These are phyloP conservation scores for Macaca mulatta DNA, from an alignment of 2,113 vertebrate genomes.

Conservation along the genomic window DNA sequence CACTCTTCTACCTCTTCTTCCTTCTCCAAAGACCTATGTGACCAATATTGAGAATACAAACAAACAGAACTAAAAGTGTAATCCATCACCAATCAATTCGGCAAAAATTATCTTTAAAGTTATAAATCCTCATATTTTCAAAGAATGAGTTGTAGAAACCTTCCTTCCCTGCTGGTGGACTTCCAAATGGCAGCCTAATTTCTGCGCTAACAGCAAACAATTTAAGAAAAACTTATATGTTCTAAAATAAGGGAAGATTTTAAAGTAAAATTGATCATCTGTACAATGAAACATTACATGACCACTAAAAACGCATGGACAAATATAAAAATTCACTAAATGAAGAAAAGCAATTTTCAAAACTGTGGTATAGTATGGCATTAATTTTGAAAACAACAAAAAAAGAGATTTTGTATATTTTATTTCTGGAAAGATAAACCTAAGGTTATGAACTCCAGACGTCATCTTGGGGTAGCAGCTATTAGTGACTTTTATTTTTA, in stretches of 20 bases:
- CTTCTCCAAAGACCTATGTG: neutral
- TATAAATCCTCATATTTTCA: neutral
- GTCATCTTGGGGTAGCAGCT: neutral
- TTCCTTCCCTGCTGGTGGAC: neutral
- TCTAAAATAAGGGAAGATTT: neutral
- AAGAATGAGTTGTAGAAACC: neutral
- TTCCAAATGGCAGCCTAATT: neutral
- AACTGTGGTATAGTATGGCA: neutral
- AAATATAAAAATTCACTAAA: neutral
- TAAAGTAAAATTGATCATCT: neutral
- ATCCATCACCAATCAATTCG: neutral
- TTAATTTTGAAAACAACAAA: neutral
- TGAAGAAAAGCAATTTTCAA: neutral
- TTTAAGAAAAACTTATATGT: neutral
- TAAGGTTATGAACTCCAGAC: neutral
- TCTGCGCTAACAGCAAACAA: neutral
- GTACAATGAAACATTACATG: neutral
- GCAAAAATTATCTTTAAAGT: neutral
- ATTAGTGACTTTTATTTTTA: neutral
- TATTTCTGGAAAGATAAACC: neutral
- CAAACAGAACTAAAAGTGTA: neutral
- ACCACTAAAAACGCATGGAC: neutral
- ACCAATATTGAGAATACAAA: neutral
- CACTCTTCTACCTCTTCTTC: neutral
- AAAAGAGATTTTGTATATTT: neutral